These are phyloP conservation scores for Belonocnema kinseyi DNA, from an alignment of 1,140 invertebrate species.

Conservation along the genomic window DNA sequence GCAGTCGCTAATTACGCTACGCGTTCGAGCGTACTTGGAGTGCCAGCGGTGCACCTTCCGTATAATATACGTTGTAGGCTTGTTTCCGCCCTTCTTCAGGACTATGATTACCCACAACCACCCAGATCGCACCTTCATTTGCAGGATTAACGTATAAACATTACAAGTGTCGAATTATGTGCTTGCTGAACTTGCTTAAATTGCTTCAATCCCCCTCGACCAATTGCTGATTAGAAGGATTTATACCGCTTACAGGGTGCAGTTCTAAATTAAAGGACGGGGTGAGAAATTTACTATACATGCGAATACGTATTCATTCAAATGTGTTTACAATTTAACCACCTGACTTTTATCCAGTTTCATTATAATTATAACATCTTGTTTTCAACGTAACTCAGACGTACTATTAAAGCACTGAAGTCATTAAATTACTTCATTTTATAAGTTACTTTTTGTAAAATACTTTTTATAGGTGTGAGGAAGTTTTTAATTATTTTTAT, in stretches of 20 bases:
- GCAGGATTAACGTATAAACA: conserved; percentile 53
- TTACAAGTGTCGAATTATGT: background rate
- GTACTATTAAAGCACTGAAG: no score
- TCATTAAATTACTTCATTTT: no score
- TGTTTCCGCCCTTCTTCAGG: conserved; percentile 43
- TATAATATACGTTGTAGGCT: conserved; percentile 38
- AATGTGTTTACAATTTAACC: no score
- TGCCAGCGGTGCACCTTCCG: conserved; percentile 50
- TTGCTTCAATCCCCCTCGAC: conserved; percentile 12
- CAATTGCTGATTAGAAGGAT: conserved; percentile 32
- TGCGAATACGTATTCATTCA: background rate
- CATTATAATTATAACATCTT: no score
- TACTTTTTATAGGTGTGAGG: no score
- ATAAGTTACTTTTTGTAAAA: no score
- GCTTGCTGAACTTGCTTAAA: conserved; percentile 25
- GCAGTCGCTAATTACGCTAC: conserved; percentile 64
- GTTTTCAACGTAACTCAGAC: no score
- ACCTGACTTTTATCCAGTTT: no score
- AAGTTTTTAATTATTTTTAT: no score
- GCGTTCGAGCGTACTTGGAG: conserved; percentile 60
- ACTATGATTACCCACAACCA: background rate
- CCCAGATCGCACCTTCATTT: conserved; percentile 52
- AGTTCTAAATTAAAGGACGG: conserved; percentile 46
- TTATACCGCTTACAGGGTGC: conserved; percentile 1
- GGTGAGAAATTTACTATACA: conserved; percentile 25